Base-by-base conservation (phyloP, 2,113 vertebrate species). In the Regulus satrapa region DNA sequence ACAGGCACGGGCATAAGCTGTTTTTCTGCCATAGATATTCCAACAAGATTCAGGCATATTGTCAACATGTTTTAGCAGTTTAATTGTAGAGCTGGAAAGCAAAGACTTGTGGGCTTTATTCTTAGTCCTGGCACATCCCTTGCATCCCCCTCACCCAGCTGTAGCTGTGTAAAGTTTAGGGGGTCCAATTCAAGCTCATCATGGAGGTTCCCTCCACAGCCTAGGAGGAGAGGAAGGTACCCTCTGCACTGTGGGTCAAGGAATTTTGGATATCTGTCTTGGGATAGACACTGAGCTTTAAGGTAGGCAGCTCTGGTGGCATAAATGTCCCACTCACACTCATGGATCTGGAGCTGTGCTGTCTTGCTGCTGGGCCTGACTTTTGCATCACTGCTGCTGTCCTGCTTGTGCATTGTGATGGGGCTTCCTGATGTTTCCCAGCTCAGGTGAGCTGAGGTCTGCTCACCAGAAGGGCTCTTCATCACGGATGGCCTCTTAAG, bases 11-110 rank as follows among this genome's bases (percentile, higher is more conserved):
- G 56, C 83, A 78, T 88, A 82, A 95, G 62, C 68, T 86, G 41
- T 41, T 89, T 92, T 86, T 54, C 49, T 89, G 64, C 66, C 29
- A 38, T 89, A 92, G 78, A 91, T 88, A 25, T 67, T 93, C 48
- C 83, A 95, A 93, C 85, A 96, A 83, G 59, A 88, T 88, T 93
- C 82, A 90, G 81, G 85, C 52, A 80, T 81, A 90, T 36, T 95
- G 87, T 96, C 85, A 95, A 86, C 82, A 77, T 61, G 75, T 85
- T 92, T 83, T 84, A 86, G 63, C 75, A 81, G 71, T 90, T 86
- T 90, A 93, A 96, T 90, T 90, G 90, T 48, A 67, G 75, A 90
- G 46, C 82, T 92, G 67, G 40, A 95, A 94, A 83, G 72, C 41
- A 90, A 93, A 89, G 68, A 80, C 25, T 80, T 69, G 68, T 32